A percentile compares a stretch with the other conserved stretches of the same genome.
These are phyloP conservation scores for Porites australiensis DNA, from an alignment of 64 coral and sea anemone species.

Conservation along the genomic window DNA sequence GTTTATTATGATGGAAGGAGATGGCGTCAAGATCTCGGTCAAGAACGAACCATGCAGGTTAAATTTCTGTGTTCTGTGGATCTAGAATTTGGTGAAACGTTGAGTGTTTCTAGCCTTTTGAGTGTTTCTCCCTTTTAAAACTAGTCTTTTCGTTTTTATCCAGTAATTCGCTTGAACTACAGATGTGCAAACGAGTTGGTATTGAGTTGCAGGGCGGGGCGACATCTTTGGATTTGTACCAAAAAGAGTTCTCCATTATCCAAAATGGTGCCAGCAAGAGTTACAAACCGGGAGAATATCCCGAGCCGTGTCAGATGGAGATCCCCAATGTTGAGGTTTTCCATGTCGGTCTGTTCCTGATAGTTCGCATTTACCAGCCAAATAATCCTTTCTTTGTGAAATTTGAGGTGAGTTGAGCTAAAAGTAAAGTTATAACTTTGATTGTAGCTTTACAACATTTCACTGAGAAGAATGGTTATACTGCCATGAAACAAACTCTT, in stretches of 20 bases:
- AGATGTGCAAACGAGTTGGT: slow-evolving; percentile 94
- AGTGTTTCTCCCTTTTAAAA: neutral
- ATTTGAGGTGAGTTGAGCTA: slow-evolving; percentile 73
- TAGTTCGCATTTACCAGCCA: slow-evolving; percentile 69
- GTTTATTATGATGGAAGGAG: slow-evolving; percentile 71
- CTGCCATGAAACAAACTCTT: too few relatives aligned
- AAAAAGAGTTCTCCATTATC: slow-evolving; percentile 79
- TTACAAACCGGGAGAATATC: slow-evolving; percentile 83
- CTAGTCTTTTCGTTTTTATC: neutral
- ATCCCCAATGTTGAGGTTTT: slow-evolving; percentile 75
- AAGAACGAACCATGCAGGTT: slow-evolving; percentile 74
- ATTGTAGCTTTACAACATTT: too few relatives aligned
- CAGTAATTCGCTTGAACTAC: slow-evolving; percentile 80
- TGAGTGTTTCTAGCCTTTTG: neutral
- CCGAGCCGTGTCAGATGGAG: slow-evolving; percentile 72
- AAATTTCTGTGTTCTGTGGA: neutral
- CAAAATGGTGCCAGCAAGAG: slow-evolving; percentile 30
- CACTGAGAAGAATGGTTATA: too few relatives aligned
- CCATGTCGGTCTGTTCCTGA: slow-evolving; percentile 82
- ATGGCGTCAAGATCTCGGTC: slow-evolving; percentile 68
- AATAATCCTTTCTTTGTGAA: slow-evolving; percentile 70
- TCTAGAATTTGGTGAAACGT: neutral
- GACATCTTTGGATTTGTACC: slow-evolving; percentile 62
- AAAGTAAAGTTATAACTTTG: neutral
- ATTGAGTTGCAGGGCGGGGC: slow-evolving; percentile 24